Evolutionary conservation across 2,113 vertebrate genomes (phyloP).

Genomic region (Cryptomyrus ogoouensis): DNA sequence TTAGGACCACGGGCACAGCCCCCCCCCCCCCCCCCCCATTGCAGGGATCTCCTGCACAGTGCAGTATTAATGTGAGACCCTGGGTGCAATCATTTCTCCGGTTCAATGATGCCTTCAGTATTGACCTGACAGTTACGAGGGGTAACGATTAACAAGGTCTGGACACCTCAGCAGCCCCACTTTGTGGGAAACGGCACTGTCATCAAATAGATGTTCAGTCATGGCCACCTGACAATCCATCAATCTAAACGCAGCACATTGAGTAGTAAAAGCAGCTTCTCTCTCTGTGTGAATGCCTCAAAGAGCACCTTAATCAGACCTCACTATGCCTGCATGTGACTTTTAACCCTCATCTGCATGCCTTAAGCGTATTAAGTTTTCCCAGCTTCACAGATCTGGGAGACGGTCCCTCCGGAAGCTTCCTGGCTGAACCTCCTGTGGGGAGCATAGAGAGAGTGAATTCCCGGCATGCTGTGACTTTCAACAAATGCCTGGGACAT

Average conservation of each 20-base stretch:
- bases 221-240: neutral
- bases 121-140: conserved; percentile 8
- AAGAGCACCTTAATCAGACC: neutral
- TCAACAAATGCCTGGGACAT: neutral
- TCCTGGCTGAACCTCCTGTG: neutral
- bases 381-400: neutral
- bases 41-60: neutral
- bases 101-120: neutral
- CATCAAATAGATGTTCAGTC: conserved; percentile 4
- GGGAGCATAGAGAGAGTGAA: neutral
- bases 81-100: neutral
- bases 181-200: neutral
- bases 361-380: neutral
- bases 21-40: neutral
- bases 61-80: neutral
- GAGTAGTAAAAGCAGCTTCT: neutral
- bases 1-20: neutral
- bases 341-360: neutral
- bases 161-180: neutral
- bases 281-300: neutral
- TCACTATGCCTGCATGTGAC: neutral
- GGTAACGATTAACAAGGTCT: neutral
- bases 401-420: neutral
- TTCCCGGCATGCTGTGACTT: neutral
- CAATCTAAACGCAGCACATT: neutral